phyloP scores from a whole-genome alignment of 1,140 invertebrate species.

The Bilobella aurantiaca region DNA sequence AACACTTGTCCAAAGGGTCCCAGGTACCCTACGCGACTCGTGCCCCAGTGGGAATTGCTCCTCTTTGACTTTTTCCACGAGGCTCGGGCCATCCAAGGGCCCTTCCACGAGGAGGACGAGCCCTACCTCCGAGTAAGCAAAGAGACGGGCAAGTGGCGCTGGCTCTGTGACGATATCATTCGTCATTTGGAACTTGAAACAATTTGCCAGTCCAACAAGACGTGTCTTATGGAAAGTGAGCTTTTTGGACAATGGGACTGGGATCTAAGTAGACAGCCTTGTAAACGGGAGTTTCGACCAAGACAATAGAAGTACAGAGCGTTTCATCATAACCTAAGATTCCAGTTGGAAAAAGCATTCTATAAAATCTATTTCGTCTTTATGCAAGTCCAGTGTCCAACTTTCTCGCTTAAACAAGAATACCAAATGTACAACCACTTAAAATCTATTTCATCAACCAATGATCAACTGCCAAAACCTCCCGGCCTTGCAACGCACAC shows the following conservation, averaged over 20 bases:
- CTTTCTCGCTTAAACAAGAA: too few relatives aligned
- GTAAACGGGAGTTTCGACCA: neutral
- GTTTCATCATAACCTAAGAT: too few relatives aligned
- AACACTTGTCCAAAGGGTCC: constrained; percentile 6
- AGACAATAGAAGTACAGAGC: too few relatives aligned
- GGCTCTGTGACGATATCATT: constrained; percentile 22
- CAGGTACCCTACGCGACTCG: constrained; percentile 16
- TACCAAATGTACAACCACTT: too few relatives aligned
- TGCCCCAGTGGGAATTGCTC: constrained; percentile 19
- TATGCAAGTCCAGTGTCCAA: too few relatives aligned
- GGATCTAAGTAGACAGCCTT: neutral
- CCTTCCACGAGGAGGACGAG: neutral
- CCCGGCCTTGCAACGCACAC: too few relatives aligned
- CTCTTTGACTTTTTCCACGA: constrained; percentile 22
- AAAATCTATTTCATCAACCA: too few relatives aligned
- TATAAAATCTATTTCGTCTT: too few relatives aligned
- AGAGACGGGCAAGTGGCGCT: constrained; percentile 15
- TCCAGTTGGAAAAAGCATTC: too few relatives aligned
- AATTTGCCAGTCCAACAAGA: neutral
- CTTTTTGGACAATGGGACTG: neutral
- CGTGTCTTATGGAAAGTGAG: neutral
- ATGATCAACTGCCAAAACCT: too few relatives aligned
- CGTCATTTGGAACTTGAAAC: constrained; percentile 3
- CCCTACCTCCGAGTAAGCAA: constrained; percentile 7
- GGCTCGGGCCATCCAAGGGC: constrained; percentile 15